Conservation (phyloP, 2,888 invertebrate genomes). For the Melipona beecheii region DNA sequence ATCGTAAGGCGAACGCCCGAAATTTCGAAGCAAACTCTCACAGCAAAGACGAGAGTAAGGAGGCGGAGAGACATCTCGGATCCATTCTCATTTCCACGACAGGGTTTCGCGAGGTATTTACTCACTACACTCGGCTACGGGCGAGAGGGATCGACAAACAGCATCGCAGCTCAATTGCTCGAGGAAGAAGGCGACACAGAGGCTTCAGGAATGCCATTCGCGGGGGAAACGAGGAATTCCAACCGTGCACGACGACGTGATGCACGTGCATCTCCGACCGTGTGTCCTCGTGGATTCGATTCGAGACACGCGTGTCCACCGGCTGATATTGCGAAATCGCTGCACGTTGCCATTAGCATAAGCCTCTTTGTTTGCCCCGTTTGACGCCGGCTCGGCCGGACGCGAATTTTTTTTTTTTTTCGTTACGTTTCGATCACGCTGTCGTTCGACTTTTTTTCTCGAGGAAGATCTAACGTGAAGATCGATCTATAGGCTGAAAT, state of each 20-base stretch:
- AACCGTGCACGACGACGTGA: constrained; percentile 32
- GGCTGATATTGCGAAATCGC: constrained; percentile 61
- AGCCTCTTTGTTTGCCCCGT: constrained; percentile 63
- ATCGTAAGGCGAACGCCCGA: neutral
- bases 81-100: constrained; percentile 1
- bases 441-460: neutral
- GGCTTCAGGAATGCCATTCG: constrained; percentile 42
- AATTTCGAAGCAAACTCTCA: neutral
- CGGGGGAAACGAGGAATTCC: constrained; percentile 44
- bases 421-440: constrained; percentile 31
- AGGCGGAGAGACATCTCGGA: neutral
- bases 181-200: constrained; percentile 42
- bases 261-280: constrained; percentile 1
- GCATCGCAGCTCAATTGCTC: constrained; percentile 52
- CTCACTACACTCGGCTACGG: neutral
- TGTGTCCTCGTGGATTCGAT: constrained; percentile 39
- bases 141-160: constrained; percentile 40
- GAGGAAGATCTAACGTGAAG: neutral
- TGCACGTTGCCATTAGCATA: constrained; percentile 67
- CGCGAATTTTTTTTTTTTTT: constrained; percentile 38
- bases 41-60: neutral
- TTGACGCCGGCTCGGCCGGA: constrained; percentile 42
- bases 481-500: too few relatives aligned
- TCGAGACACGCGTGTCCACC: constrained; percentile 53
- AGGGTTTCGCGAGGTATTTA: constrained; percentile 30